phyloP scores from a whole-genome alignment of 2,113 vertebrate genomes.

The Pseudonaja textilis region DNA sequence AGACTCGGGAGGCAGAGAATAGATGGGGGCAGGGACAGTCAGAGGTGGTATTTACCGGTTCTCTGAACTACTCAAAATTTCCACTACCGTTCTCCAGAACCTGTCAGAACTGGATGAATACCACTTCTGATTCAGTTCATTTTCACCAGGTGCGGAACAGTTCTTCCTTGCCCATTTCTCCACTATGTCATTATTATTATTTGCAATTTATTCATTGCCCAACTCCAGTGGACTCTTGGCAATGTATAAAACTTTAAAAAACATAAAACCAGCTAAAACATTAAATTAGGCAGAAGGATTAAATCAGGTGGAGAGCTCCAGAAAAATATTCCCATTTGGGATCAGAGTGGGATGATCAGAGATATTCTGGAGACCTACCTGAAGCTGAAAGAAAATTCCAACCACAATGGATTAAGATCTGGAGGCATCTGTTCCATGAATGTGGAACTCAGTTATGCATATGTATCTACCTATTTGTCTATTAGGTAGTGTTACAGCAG shows the following conservation, averaged over 20 bases:
- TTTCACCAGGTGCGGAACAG: neutral
- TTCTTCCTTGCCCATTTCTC: neutral
- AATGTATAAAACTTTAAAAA: neutral
- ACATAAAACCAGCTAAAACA: neutral
- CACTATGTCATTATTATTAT: neutral
- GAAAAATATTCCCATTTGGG: neutral
- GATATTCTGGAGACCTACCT: neutral
- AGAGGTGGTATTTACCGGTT: too few relatives aligned
- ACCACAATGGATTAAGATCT: neutral
- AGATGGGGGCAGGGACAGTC: too few relatives aligned
- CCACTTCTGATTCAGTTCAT: neutral
- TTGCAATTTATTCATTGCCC: neutral
- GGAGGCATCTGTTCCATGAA: neutral
- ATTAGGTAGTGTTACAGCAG: neutral
- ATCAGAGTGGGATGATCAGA: neutral
- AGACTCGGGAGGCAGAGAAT: too few relatives aligned
- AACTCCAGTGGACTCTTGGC: neutral
- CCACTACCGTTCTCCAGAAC: too few relatives aligned
- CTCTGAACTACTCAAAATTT: too few relatives aligned
- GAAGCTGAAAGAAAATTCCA: neutral
- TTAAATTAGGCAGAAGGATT: neutral
- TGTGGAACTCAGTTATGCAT: neutral
- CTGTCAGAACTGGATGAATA: too few relatives aligned
- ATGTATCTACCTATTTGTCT: neutral
- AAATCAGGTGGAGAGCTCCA: neutral